Percentiles rank a stretch among this genome's conserved stretches.
These are phyloP conservation scores for Artemia franciscana DNA, from an alignment of 1,140 invertebrate genomes.

Conservation along the genomic window DNA sequence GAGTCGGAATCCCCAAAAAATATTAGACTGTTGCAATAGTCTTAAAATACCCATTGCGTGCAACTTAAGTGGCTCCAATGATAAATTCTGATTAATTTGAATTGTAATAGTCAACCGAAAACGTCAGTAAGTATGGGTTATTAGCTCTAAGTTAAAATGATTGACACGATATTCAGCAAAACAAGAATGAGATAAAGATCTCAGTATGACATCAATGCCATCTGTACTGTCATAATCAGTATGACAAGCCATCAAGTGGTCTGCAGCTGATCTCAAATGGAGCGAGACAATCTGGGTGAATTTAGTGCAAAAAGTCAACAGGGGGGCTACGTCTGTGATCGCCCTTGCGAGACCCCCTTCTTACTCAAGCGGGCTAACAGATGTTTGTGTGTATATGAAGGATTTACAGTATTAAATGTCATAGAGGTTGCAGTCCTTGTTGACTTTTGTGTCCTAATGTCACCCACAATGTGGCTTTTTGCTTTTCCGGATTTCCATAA, in stretches of 20 bases:
- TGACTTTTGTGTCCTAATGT: neutral
- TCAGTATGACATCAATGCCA: too few relatives aligned
- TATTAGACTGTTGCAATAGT: too few relatives aligned
- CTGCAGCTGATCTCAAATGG: neutral
- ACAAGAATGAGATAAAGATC: too few relatives aligned
- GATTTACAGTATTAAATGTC: neutral
- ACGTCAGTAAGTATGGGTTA: too few relatives aligned
- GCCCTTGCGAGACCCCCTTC: neutral
- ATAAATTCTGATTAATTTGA: too few relatives aligned
- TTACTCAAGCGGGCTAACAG: neutral
- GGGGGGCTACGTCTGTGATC: neutral
- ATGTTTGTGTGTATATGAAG: neutral
- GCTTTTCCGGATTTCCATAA: neutral
- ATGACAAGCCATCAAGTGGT: neutral
- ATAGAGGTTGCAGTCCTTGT: neutral
- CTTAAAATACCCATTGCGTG: too few relatives aligned
- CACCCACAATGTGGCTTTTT: neutral
- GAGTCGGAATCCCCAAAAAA: too few relatives aligned
- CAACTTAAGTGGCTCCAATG: too few relatives aligned
- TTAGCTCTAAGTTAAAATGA: too few relatives aligned
- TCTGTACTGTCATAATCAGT: neutral
- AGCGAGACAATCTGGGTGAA: neutral
- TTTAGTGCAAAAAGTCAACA: neutral
- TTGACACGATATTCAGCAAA: too few relatives aligned
- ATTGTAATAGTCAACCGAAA: too few relatives aligned